A percentile compares a stretch with the other conserved stretches of the same genome.
Evolutionary conservation across 2,888 invertebrate species (phyloP).

Genomic region (Philereme vetulata): DNA sequence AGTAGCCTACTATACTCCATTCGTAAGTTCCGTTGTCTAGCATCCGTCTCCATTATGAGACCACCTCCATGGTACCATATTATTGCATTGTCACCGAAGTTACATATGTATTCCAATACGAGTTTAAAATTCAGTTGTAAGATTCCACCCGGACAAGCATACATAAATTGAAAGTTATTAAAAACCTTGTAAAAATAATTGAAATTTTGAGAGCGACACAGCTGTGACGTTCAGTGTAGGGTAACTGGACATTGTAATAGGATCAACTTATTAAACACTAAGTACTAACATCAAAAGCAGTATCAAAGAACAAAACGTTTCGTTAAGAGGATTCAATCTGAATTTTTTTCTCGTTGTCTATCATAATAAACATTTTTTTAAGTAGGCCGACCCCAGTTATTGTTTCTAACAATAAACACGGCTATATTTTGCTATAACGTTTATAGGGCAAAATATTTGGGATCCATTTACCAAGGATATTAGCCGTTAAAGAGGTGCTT

Average conservation of each 20-base stretch:
- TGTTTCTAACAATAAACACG: constrained; percentile 63
- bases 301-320: constrained; percentile 68
- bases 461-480: constrained; percentile 81
- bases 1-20: too few relatives aligned
- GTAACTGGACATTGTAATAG: constrained; percentile 76
- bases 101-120: too few relatives aligned
- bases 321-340: constrained; percentile 74
- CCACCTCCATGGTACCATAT: too few relatives aligned
- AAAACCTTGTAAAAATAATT: too few relatives aligned
- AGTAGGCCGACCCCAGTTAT: constrained; percentile 12
- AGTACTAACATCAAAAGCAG: constrained; percentile 82
- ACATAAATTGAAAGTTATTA: too few relatives aligned
- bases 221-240: too few relatives aligned
- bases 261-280: constrained; percentile 84
- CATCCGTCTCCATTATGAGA: too few relatives aligned
- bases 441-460: constrained; percentile 77
- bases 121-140: too few relatives aligned
- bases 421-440: constrained; percentile 64
- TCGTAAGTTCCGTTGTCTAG: too few relatives aligned
- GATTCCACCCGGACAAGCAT: too few relatives aligned
- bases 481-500: constrained; percentile 82
- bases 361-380: constrained; percentile 18
- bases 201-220: too few relatives aligned
- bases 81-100: too few relatives aligned
- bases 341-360: constrained; percentile 42